Evolutionary conservation across 92 coral and sea anemone genomes (phyloP).

Genomic region (Bergia sp.): DNA sequence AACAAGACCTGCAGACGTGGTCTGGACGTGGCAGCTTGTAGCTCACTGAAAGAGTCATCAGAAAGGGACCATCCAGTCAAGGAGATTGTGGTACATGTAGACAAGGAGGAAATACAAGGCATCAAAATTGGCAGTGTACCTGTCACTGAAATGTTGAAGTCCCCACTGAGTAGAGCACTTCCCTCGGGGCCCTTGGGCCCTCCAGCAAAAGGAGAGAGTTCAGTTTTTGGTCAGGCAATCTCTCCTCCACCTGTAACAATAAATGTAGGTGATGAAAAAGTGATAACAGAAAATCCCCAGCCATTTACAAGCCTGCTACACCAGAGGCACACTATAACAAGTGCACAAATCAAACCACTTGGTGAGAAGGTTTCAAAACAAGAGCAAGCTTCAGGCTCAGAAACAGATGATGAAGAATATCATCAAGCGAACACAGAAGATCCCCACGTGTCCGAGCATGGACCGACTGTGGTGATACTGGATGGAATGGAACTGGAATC

Average conservation of each 20-base stretch:
- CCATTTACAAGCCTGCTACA: not conserved
- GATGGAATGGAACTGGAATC: slow-evolving; percentile 12
- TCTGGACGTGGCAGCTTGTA: not conserved
- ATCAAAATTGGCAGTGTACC: not conserved
- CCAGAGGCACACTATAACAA: not conserved
- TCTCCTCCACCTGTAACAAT: not conserved
- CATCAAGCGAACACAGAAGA: not conserved
- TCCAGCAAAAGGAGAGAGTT: slow-evolving; percentile 11
- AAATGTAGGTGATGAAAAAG: not conserved
- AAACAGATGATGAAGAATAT: slow-evolving; percentile 9
- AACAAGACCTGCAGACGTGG: slow-evolving; percentile 54
- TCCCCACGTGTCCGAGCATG: not conserved
- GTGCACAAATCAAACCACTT: slow-evolving; percentile 2
- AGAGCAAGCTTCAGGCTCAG: slow-evolving; percentile 2
- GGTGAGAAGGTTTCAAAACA: not conserved
- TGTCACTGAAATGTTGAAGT: not conserved
- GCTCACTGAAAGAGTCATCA: not conserved
- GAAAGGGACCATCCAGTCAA: not conserved
- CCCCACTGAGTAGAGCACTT: slow-evolving; percentile 33
- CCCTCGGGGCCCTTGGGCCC: slow-evolving; percentile 24
- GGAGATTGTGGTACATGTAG: not conserved
- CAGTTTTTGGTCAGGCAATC: not conserved
- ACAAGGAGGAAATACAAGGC: not conserved
- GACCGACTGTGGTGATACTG: slow-evolving; percentile 15
- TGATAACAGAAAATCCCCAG: not conserved